Evolutionary conservation across 1,140 invertebrate genomes (phyloP), one percentile per base, ranked within the genome.

Genomic region (Trachymyrmex septentrionalis): DNA sequence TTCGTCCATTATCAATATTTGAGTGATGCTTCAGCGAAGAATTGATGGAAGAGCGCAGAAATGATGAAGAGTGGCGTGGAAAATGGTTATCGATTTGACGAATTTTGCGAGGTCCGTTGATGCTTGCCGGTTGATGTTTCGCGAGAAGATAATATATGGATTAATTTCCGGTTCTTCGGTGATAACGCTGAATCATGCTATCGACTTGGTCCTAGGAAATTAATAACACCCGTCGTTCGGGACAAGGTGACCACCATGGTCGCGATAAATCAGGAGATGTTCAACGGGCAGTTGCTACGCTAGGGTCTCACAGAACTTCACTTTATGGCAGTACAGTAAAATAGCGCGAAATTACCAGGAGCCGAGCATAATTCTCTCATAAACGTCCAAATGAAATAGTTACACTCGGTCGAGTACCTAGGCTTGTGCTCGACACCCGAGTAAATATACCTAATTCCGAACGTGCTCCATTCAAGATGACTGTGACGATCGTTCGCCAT

Each of bases 341-440:
- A 90, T 87, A 61, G 84, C 50, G 27, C 69, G 57, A 66, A 75
- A 90, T 90, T 84, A 86, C 72, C 64, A 38, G 76, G 50, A 90
- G 86, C 80, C 89, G 57, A 10, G 63, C 85, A 77, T 88, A 91
- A 91, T 90, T 91, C 44, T 57, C 86, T 91, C 82, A 76, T 86
- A 87, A 88, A 90, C 66, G 78, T 91, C 88, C 24, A 75, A 91
- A 90, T 86, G 76, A 89, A 89, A 89, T 89, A 84, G 80, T 87
- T 90, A 85, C 59, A 69, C 81, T 72, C 30, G 69, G 21, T 61
- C 48, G 86, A 69, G 80, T 63, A 63, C 44, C 44, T 82, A 87
- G 81, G 80, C 27, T 76, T 30, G 21, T 67, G 10, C 50, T 55
- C 14, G 24, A 24, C 59, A 44, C n/a, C 53, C 30, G 48, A 73